Conservation (phyloP, 2,888 invertebrate species). For the Resseliella maxima region DNA sequence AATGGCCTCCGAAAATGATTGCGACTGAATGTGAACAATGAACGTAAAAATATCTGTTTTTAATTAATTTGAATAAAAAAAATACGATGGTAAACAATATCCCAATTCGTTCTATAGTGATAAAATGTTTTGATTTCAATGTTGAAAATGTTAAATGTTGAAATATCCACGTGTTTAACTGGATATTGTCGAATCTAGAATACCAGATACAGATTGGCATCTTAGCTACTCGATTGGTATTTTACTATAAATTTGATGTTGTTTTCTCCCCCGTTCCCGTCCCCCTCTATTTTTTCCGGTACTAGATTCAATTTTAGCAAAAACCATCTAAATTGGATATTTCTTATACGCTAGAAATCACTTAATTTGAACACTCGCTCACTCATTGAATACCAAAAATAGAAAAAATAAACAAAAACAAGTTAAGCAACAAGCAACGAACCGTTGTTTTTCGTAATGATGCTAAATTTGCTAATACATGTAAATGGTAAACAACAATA, state of each 20-base stretch:
- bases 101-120: not conserved
- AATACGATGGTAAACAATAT: slow-evolving; percentile 17
- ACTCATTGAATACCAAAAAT: too few relatives aligned
- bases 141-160: not conserved
- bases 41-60: not conserved
- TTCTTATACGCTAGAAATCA: not conserved
- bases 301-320: too few relatives aligned
- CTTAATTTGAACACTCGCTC: not conserved
- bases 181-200: not conserved
- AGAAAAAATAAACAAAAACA: too few relatives aligned
- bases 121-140: not conserved
- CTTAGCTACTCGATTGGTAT: not conserved
- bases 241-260: slow-evolving; percentile 20
- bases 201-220: not conserved
- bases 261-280: too few relatives aligned
- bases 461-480: not conserved
- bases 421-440: too few relatives aligned
- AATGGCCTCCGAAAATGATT: not conserved
- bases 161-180: not conserved
- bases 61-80: slow-evolving; percentile 25
- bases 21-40: not conserved
- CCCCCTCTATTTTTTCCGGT: too few relatives aligned
- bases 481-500: not conserved
- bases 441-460: too few relatives aligned
- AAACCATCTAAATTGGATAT: not conserved